Percentiles rank a stretch among this genome's conserved stretches.
These are phyloP conservation scores for Calameuta idolon DNA, from an alignment of 2,888 invertebrate genomes.

Conservation along the genomic window DNA sequence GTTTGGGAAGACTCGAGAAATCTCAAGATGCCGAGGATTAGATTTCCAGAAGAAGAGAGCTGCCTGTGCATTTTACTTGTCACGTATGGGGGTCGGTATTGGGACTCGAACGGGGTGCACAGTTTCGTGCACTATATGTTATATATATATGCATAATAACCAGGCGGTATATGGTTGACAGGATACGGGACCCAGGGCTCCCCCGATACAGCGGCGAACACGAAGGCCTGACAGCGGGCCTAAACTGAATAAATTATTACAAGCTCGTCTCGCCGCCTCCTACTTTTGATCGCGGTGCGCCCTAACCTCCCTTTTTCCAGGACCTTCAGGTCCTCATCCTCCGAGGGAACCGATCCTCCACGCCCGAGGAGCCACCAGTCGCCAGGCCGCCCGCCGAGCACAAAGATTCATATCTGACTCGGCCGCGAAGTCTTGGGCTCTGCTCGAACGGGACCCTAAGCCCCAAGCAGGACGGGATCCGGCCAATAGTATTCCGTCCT, in stretches of 20 bases:
- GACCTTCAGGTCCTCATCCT: constrained; percentile 3
- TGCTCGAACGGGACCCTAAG: constrained; percentile 61
- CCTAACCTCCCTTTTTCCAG: constrained; percentile 9
- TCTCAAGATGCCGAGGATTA: not conserved
- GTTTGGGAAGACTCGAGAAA: not conserved
- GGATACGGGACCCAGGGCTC: constrained; percentile 15
- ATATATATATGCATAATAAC: constrained; percentile 4
- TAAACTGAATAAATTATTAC: constrained; percentile 64
- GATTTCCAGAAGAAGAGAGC: not conserved
- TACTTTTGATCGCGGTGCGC: constrained; percentile 30
- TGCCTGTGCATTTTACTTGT: not conserved
- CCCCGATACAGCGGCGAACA: constrained; percentile 25
- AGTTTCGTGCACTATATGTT: not conserved
- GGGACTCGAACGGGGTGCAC: not conserved
- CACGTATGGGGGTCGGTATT: not conserved
- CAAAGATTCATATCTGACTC: constrained; percentile 61
- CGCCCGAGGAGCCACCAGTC: not conserved
- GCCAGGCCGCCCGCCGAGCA: constrained; percentile 44
- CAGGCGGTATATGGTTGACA: constrained; percentile 25
- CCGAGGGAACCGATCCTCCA: not conserved
- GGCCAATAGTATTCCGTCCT: constrained; percentile 47
- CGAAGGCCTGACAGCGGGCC: constrained; percentile 42
- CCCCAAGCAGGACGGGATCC: constrained; percentile 61
- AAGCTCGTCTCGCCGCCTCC: constrained; percentile 37
- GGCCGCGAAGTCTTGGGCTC: constrained; percentile 44